Percentiles rank a stretch among this genome's conserved stretches.
Evolutionary conservation across 2,113 vertebrate species (phyloP).

Genomic region (Colistium nudipinnis): DNA sequence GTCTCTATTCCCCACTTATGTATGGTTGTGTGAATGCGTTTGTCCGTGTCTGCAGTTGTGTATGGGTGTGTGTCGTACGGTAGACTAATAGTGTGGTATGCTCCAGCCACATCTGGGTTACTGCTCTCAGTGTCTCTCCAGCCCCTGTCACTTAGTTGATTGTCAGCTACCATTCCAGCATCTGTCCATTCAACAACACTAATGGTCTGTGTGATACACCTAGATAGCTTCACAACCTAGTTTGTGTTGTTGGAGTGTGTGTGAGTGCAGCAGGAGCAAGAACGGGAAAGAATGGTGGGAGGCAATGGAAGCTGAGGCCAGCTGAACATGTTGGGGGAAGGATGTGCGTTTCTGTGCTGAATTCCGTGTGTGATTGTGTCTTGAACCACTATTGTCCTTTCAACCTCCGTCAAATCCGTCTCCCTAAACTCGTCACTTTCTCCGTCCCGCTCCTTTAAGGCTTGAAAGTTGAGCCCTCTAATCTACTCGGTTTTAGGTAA

Average conservation of each 20-base stretch:
- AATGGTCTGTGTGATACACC: constrained; percentile 80
- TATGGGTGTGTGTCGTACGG: constrained; percentile 25
- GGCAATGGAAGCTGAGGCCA: constrained; percentile 32
- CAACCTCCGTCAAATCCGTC: constrained; percentile 17
- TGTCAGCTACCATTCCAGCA: constrained; percentile 68
- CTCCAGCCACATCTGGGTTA: constrained; percentile 45
- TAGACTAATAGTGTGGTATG: constrained; percentile 41
- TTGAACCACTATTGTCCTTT: constrained; percentile 40
- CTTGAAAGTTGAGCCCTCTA: constrained; percentile 24
- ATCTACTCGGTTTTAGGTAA: not conserved
- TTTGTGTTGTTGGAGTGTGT: constrained; percentile 53
- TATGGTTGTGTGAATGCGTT: not conserved
- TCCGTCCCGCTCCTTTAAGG: constrained; percentile 13
- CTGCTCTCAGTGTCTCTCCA: constrained; percentile 49
- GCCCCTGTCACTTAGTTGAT: constrained; percentile 66
- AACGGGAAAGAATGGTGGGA: constrained; percentile 29
- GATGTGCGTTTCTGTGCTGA: constrained; percentile 19
- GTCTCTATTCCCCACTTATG: not conserved
- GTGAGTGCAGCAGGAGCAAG: constrained; percentile 14
- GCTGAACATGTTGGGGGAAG: constrained; percentile 11
- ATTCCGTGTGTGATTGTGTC: constrained; percentile 12
- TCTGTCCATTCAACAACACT: constrained; percentile 70
- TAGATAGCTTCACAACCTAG: constrained; percentile 65
- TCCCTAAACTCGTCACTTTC: not conserved
- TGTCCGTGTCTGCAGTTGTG: constrained; percentile 7